Percentiles rank a stretch among this genome's conserved stretches.
These are phyloP conservation scores for Garra rufa DNA, from an alignment of 2,113 vertebrate genomes.

Conservation along the genomic window DNA sequence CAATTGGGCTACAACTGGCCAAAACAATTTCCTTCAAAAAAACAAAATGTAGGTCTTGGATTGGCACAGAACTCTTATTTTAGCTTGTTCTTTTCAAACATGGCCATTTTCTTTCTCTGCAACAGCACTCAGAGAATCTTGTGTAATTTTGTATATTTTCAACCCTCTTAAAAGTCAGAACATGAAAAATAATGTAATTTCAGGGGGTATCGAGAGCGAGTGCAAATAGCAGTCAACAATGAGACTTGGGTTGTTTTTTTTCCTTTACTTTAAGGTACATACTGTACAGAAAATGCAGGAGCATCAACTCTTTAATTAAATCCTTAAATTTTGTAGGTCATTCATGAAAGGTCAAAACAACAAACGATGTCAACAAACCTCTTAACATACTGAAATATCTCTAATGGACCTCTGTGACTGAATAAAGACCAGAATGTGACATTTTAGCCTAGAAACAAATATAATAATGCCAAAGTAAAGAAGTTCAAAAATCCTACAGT, in stretches of 20 bases:
- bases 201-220: not conserved
- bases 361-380: slow-evolving; percentile 36
- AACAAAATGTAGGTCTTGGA: not conserved
- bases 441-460: not conserved
- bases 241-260: not conserved
- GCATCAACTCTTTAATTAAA: slow-evolving; percentile 9
- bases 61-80: not conserved
- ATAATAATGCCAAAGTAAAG: not conserved
- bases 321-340: not conserved
- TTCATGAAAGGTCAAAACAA: not conserved
- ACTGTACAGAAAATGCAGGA: not conserved
- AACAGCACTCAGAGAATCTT: not conserved
- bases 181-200: not conserved
- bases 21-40: not conserved
- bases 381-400: slow-evolving; percentile 34
- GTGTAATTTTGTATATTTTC: slow-evolving; percentile 10
- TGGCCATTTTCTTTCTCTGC: not conserved
- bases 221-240: slow-evolving; percentile 4
- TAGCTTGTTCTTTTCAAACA: slow-evolving; percentile 2
- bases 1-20: not conserved
- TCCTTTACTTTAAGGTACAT: slow-evolving; percentile 17
- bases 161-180: not conserved
- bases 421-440: not conserved
- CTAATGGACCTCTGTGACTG: slow-evolving; percentile 3
- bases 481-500: not conserved